These are phyloP conservation scores for Rotaria macrura DNA, from an alignment of 2,888 invertebrate genomes.

Conservation along the genomic window DNA sequence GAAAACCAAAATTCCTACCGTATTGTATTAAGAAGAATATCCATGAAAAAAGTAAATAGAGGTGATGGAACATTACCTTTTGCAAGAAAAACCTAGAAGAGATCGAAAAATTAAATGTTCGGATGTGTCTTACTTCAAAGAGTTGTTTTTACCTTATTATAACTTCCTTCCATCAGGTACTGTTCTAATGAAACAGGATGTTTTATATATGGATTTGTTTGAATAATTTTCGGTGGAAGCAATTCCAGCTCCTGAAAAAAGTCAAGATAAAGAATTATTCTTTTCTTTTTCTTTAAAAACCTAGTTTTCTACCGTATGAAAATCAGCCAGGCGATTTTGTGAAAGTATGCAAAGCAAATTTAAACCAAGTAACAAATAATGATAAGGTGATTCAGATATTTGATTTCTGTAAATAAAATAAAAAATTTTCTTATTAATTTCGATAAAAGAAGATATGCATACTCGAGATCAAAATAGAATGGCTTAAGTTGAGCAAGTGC, in stretches of 20 bases:
- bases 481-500: conserved; percentile 94
- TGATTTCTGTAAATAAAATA: conserved; percentile 56
- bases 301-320: conserved; percentile 65
- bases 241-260: conserved; percentile 70
- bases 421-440: background rate
- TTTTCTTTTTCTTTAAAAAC: background rate
- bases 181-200: conserved; percentile 91
- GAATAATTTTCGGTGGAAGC: conserved; percentile 76
- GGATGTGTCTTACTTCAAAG: background rate
- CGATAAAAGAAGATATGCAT: background rate
- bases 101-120: background rate
- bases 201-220: conserved; percentile 80
- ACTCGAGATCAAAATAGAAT: conserved; percentile 87
- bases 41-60: conserved; percentile 89
- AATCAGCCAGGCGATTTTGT: conserved; percentile 91
- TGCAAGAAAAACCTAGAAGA: conserved; percentile 62
- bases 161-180: conserved; percentile 96
- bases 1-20: conserved; percentile 51
- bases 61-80: conserved; percentile 90
- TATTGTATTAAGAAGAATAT: conserved; percentile 83
- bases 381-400: conserved; percentile 78
- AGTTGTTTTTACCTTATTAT: conserved; percentile 65
- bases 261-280: background rate
- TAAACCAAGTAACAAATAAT: conserved; percentile 82
- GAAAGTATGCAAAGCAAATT: conserved; percentile 83